These are phyloP conservation scores for Arctopsyche grandis DNA, from an alignment of 1,140 invertebrate genomes.

Conservation along the genomic window DNA sequence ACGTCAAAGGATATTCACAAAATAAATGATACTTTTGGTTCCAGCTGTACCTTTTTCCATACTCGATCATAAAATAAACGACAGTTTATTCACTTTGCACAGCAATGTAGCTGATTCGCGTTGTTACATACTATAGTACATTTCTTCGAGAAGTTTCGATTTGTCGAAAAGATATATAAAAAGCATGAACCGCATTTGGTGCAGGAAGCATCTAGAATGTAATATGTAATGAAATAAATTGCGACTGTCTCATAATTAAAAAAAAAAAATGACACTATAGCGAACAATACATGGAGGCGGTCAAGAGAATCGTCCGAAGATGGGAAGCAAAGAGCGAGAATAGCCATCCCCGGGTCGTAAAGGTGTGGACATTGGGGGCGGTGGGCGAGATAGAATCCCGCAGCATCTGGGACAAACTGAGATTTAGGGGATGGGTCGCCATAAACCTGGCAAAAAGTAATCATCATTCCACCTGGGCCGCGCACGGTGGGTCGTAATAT, in stretches of 20 bases:
- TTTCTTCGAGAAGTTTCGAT: too few relatives aligned
- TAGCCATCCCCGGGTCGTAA: slow-evolving; percentile 16
- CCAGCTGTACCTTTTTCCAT: slow-evolving; percentile 2
- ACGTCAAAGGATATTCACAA: too few relatives aligned
- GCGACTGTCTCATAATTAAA: neutral
- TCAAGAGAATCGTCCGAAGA: slow-evolving; percentile 3
- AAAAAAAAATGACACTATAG: neutral
- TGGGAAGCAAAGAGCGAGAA: slow-evolving; percentile 6
- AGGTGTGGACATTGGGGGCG: slow-evolving; percentile 34
- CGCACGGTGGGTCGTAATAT: slow-evolving; percentile 46
- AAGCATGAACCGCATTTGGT: neutral
- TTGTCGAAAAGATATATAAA: too few relatives aligned
- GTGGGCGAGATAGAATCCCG: neutral
- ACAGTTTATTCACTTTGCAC: slow-evolving; percentile 30
- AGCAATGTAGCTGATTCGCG: neutral
- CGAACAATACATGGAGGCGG: neutral
- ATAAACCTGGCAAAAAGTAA: slow-evolving; percentile 43
- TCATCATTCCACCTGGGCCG: slow-evolving; percentile 38
- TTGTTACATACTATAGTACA: too few relatives aligned
- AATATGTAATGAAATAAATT: too few relatives aligned
- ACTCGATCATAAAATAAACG: slow-evolving; percentile 14
- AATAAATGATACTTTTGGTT: too few relatives aligned
- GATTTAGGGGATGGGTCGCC: slow-evolving; percentile 32
- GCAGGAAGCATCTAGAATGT: too few relatives aligned
- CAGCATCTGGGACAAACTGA: slow-evolving; percentile 45